Conservation (phyloP, 2,113 vertebrate genomes). For the Pipra filicauda region DNA sequence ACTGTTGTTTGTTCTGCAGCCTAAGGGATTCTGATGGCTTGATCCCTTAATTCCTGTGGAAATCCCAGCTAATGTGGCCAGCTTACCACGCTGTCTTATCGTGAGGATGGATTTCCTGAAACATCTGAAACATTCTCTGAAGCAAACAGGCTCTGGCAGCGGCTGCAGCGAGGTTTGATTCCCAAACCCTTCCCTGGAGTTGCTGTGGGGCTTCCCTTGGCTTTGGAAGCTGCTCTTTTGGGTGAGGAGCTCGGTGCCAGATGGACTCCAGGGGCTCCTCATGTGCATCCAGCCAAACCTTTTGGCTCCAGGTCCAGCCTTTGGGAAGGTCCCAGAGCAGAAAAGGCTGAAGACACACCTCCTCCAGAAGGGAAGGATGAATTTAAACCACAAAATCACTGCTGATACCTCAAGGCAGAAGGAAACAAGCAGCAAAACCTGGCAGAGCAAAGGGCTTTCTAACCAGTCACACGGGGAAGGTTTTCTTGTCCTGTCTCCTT, state of each 20-base stretch:
- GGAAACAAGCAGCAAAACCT: not conserved
- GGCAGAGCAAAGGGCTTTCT: not conserved
- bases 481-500: not conserved
- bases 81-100: not conserved
- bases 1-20: not conserved
- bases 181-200: not conserved
- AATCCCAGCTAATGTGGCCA: conserved; percentile 21
- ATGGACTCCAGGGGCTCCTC: not conserved
- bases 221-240: not conserved
- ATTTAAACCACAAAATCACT: not conserved
- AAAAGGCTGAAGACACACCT: not conserved
- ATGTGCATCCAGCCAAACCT: not conserved
- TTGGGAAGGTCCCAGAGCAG: not conserved
- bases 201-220: not conserved
- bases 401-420: not conserved
- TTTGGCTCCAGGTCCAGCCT: not conserved
- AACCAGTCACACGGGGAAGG: no score
- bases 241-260: not conserved
- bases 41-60: conserved; percentile 28
- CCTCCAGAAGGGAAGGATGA: not conserved
- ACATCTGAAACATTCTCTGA: not conserved
- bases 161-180: rapidly evolving
- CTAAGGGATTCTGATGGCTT: not conserved
- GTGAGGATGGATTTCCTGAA: not conserved
- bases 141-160: not conserved